A percentile compares a stretch with the other conserved stretches of the same genome.
Conservation (phyloP, 2,113 vertebrate species). For the Oryzias javanicus region DNA sequence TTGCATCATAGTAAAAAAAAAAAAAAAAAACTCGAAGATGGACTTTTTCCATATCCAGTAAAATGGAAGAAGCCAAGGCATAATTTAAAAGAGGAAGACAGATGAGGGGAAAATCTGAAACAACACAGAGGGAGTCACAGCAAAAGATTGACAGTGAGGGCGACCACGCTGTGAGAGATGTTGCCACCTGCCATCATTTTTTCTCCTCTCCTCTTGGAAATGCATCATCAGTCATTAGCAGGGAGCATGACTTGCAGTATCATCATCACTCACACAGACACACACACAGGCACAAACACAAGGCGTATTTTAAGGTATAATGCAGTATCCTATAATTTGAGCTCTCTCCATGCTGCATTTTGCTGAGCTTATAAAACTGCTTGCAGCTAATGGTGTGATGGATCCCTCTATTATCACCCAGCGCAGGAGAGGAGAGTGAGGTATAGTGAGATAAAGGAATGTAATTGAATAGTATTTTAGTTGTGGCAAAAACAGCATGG, state of each 20-base stretch:
- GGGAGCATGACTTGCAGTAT: constrained; percentile 56
- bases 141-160: constrained; percentile 52
- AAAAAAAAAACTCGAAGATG: neutral
- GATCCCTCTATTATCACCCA: constrained; percentile 73
- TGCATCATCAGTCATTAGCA: constrained; percentile 74
- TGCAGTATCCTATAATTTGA: constrained; percentile 66
- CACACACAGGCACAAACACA: constrained; percentile 38
- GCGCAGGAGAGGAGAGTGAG: constrained; percentile 48
- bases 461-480: constrained; percentile 74
- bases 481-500: constrained; percentile 46
- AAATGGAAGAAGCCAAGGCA: constrained; percentile 25
- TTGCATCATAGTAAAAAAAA: neutral
- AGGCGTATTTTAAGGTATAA: constrained; percentile 69
- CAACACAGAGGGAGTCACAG: constrained; percentile 43
- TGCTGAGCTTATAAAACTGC: constrained; percentile 74
- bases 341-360: constrained; percentile 66
- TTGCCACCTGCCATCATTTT: constrained; percentile 64
- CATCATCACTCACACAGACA: constrained; percentile 56
- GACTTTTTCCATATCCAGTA: constrained; percentile 8
- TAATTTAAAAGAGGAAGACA: constrained; percentile 45
- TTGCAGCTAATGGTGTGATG: constrained; percentile 75
- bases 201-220: constrained; percentile 63
- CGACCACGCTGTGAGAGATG: constrained; percentile 63
- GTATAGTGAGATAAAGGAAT: constrained; percentile 63
- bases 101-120: constrained; percentile 47